phyloP scores from a whole-genome alignment of 1,140 invertebrate species.

The Drosophila littoralis region DNA sequence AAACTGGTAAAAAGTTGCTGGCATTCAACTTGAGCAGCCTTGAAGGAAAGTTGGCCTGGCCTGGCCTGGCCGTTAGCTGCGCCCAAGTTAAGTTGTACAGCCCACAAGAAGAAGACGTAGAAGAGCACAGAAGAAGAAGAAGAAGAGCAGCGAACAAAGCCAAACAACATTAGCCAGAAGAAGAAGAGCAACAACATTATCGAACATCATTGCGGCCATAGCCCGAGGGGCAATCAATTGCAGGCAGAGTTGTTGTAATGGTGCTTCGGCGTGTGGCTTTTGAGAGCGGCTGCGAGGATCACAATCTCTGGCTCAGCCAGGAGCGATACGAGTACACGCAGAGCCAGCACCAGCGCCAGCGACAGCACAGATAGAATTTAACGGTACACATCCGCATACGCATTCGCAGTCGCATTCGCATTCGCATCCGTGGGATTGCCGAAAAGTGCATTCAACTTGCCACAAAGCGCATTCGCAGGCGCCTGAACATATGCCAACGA shows the following conservation, averaged over 20 bases:
- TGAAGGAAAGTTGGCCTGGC: conserved; percentile 32
- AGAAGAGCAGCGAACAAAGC: too few species aligned
- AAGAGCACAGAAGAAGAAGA: too few species aligned
- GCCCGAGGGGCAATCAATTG: conserved; percentile 9
- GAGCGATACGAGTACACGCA: conserved; percentile 70
- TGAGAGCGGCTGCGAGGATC: conserved; percentile 55
- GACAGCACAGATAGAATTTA: neutral
- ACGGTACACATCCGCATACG: neutral
- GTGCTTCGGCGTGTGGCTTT: conserved; percentile 51
- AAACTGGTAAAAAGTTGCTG: conserved; percentile 10
- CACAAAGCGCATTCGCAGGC: conserved; percentile 29
- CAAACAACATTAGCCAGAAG: too few species aligned
- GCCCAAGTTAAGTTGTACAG: neutral
- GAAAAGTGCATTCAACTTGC: conserved; percentile 69
- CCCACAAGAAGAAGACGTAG: neutral
- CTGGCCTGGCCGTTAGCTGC: too few species aligned
- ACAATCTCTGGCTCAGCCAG: conserved; percentile 52
- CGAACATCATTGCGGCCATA: neutral
- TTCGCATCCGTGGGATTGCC: conserved; percentile 8
- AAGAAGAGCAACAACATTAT: neutral
- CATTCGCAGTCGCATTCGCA: conserved; percentile 1
- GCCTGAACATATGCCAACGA: conserved; percentile 17
- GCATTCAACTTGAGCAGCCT: conserved; percentile 17
- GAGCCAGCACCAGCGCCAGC: conserved; percentile 55
- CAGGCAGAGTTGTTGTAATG: conserved; percentile 66